Conservation (phyloP, 1,140 invertebrate genomes). For the Microplitis demolitor region DNA sequence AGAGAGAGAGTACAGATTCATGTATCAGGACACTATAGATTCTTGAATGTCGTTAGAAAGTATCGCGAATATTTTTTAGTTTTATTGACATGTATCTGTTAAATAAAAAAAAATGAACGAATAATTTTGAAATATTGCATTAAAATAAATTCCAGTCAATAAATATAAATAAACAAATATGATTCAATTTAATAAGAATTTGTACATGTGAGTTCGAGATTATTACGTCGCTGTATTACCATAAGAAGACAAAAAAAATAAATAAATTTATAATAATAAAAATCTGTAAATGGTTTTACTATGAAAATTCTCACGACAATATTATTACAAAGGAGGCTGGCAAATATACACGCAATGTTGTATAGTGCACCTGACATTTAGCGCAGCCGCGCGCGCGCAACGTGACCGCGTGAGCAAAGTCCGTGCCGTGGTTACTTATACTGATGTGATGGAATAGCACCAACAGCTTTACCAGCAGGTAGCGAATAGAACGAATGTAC, state of each 20-base stretch:
- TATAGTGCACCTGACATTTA: constrained; percentile 42
- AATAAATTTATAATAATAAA: neutral
- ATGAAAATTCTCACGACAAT: constrained; percentile 23
- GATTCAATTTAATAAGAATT: no score
- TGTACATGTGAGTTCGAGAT: no score
- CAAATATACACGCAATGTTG: constrained; percentile 44
- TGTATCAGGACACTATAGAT: neutral
- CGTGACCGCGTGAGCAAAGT: constrained; percentile 18
- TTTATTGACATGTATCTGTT: neutral
- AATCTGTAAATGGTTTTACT: constrained; percentile 7
- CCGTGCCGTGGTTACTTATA: constrained; percentile 31
- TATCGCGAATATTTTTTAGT: constrained; percentile 31
- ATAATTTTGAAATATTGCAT: no score
- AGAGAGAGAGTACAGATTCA: neutral
- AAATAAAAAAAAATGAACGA: neutral
- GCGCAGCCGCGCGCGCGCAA: constrained; percentile 23
- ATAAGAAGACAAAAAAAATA: neutral
- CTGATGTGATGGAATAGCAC: no score
- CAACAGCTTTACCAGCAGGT: constrained; percentile 1
- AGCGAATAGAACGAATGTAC: neutral
- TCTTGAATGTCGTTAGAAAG: constrained; percentile 45
- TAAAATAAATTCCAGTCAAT: no score
- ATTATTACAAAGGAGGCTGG: constrained; percentile 38
- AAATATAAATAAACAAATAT: neutral
- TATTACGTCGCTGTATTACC: neutral